Base-by-base conservation (phyloP, 2,888 invertebrate species). In the Apotomis turbidana region DNA sequence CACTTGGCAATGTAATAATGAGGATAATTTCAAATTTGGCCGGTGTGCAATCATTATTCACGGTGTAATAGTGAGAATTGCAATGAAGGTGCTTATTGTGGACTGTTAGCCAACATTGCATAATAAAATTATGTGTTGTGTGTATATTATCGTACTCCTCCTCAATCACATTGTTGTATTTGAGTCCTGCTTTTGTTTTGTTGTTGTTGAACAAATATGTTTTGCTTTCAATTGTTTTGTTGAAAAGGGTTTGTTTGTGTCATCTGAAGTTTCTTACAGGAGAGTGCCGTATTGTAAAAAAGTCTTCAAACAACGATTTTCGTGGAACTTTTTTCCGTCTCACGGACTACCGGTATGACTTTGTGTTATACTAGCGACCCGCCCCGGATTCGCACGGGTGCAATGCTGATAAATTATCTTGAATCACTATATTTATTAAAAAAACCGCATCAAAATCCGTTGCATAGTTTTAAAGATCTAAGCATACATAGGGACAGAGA, bases 141-240 rank as follows among this genome's bases (percentile, higher is more conserved):
- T 41, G 1, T 41, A 41, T 41, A 6, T 6, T 41, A 6, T 41
- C 41, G 5, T 41, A 41, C 46, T 12, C 51, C 55, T 9, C 64
- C 5, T 60, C 10, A 15, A 10, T 51, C 41, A n/a, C 59, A n/a
- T 52, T 10, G 36, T 49, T 61, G 36, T 69, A 36, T 61, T 27
- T 6, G 38, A 59, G 49, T 9, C 54, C 38, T 15, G 49, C 60
- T 71, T 58, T 59, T 67, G 66, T 71, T 71, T 60, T 61, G 60
- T 6, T 60, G 51, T 38, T 54, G 27, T 46, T 70, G 46, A 59
- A 66, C 51, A 38, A 49, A 15, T 55, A 46, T 46, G 60, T 60
- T 38, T 27, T 3, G 13, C 44, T 6, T 10, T 36, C 12, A 27
- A 51, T 52, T 27, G 66, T 49, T 66, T 6, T 49, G 36, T 67